Conservation (phyloP, 64 coral and sea anemone genomes). For the Anthopleura sola region DNA sequence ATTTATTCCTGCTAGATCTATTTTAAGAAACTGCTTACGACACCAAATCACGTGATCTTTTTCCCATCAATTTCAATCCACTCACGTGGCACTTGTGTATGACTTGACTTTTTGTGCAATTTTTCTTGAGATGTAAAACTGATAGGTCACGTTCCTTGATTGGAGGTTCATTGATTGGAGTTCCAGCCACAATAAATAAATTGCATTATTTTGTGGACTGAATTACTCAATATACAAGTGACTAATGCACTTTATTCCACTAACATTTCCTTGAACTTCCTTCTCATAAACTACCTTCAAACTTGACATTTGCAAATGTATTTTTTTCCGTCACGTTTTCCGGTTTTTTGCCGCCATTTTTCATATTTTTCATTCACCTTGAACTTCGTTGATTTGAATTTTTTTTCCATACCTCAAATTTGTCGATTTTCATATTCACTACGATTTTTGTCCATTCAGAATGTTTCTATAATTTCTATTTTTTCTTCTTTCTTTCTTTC, state of each 20-base stretch:
- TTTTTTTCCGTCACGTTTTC: neutral
- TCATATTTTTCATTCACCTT: neutral
- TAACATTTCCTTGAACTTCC: no score
- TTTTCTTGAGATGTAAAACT: neutral
- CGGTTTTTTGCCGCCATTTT: neutral
- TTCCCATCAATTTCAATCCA: neutral
- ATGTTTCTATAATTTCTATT: no score
- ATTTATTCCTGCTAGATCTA: neutral
- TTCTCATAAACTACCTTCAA: neutral
- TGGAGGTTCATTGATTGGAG: neutral
- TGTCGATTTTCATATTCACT: no score
- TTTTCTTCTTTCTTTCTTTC: neutral
- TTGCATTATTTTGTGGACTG: no score
- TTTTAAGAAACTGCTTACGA: neutral
- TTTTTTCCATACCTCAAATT: no score
- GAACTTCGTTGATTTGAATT: neutral
- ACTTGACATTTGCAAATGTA: neutral
- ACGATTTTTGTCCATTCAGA: neutral
- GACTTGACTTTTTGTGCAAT: neutral
- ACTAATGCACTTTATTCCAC: no score
- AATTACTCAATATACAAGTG: no score
- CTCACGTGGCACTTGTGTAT: neutral
- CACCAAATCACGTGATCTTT: neutral
- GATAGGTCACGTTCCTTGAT: neutral
- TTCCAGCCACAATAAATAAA: no score